phyloP scores from a whole-genome alignment of 1,140 invertebrate genomes.

The Bilobella aurantiaca region DNA sequence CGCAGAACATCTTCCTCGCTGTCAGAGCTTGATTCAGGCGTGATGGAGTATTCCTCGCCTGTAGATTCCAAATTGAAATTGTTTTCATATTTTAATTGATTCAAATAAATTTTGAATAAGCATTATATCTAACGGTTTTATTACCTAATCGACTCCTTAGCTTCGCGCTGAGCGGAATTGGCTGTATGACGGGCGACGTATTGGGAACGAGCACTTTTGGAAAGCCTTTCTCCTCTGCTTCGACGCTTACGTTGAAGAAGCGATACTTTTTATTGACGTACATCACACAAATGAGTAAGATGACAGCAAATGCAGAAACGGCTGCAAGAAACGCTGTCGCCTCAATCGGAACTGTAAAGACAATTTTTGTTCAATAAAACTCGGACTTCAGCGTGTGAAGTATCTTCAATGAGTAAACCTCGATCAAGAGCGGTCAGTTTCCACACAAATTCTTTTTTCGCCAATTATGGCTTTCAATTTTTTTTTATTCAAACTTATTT shows the following conservation, averaged over 20 bases:
- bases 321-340: conserved; percentile 65
- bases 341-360: conserved; percentile 57
- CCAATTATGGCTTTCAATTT: too few species aligned
- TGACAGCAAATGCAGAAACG: conserved; percentile 58
- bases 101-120: not conserved
- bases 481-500: too few species aligned
- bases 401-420: not conserved
- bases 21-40: conserved; percentile 56
- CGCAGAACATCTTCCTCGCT: conserved; percentile 64
- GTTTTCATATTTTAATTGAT: not conserved
- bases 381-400: not conserved
- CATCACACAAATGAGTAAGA: conserved; percentile 64
- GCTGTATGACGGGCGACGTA: conserved; percentile 38
- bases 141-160: conserved; percentile 1
- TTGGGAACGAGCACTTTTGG: conserved; percentile 39
- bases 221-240: conserved; percentile 46
- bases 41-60: conserved; percentile 50
- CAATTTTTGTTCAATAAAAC: too few species aligned
- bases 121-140: not conserved
- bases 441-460: too few species aligned
- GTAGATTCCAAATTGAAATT: conserved; percentile 19
- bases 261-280: conserved; percentile 70
- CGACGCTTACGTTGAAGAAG: conserved; percentile 49
- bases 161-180: not conserved
- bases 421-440: too few species aligned